Evolutionary conservation across 2,888 invertebrate species (phyloP).

Genomic region (Magallana nippona): DNA sequence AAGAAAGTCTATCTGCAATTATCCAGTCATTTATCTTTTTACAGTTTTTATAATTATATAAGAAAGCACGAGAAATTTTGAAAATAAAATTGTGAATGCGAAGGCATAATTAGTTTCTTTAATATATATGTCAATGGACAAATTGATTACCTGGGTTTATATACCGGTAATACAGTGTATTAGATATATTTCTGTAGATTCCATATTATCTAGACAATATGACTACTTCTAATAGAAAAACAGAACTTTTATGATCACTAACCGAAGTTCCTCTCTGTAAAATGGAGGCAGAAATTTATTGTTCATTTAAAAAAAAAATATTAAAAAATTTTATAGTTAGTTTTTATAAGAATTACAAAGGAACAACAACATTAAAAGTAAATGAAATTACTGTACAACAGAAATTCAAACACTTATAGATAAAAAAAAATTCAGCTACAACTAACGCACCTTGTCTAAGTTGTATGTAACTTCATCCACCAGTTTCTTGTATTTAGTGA

Average conservation of each 20-base stretch:
- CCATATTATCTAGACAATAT: constrained; percentile 19
- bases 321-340: too few species aligned
- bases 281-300: neutral
- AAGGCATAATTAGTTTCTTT: neutral
- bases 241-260: constrained; percentile 15
- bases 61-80: too few species aligned
- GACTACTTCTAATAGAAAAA: constrained; percentile 28
- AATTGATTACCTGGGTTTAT: neutral
- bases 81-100: neutral
- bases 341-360: too few species aligned
- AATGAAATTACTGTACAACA: too few species aligned
- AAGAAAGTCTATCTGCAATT: too few species aligned
- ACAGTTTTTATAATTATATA: too few species aligned
- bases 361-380: too few species aligned
- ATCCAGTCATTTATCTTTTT: too few species aligned
- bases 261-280: constrained; percentile 44
- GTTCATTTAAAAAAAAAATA: neutral
- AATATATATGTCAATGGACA: too few species aligned
- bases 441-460: constrained; percentile 72
- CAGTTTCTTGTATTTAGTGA: constrained; percentile 81
- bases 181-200: neutral
- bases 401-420: neutral
- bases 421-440: too few species aligned
- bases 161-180: too few species aligned
- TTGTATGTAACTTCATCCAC: constrained; percentile 81